These are phyloP conservation scores for Agrochola macilenta DNA, from an alignment of 2,888 invertebrate genomes.

Conservation along the genomic window DNA sequence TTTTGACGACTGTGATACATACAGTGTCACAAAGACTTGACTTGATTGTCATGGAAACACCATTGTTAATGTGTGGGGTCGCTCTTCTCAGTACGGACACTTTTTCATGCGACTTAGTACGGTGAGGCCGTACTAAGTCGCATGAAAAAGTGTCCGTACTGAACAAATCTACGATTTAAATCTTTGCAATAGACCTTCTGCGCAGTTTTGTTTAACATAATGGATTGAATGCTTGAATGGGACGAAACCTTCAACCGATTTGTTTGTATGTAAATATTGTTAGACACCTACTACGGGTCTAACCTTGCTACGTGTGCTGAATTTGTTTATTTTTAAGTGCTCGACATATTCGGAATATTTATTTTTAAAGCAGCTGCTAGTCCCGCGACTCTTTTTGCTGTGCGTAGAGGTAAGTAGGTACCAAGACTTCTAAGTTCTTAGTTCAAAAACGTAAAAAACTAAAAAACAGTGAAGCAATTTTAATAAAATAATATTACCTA, in stretches of 20 bases:
- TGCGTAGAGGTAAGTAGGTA: background rate
- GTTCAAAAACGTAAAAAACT: background rate
- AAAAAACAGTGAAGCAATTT: background rate
- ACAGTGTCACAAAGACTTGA: no score
- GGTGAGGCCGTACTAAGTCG: no score
- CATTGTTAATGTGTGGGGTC: no score
- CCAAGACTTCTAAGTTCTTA: background rate
- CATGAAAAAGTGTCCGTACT: no score
- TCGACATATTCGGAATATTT: background rate
- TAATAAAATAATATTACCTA: background rate
- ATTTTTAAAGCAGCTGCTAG: background rate
- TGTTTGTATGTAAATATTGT: slow-evolving; percentile 60
- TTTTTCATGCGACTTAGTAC: no score
- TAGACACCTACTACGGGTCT: slow-evolving; percentile 40
- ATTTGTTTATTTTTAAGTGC: slow-evolving; percentile 32
- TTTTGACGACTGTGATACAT: no score
- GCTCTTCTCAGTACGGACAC: no score
- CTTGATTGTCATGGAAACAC: no score
- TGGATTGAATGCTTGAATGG: slow-evolving; percentile 9
- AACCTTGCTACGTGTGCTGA: slow-evolving; percentile 53
- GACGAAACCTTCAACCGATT: slow-evolving; percentile 38
- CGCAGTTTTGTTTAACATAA: background rate
- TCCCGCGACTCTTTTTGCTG: background rate
- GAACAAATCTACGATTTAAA: no score
- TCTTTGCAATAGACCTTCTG: slow-evolving; percentile 18